Evolutionary conservation across 1,140 invertebrate species (phyloP).

Genomic region (Leptonema lineaticorne): DNA sequence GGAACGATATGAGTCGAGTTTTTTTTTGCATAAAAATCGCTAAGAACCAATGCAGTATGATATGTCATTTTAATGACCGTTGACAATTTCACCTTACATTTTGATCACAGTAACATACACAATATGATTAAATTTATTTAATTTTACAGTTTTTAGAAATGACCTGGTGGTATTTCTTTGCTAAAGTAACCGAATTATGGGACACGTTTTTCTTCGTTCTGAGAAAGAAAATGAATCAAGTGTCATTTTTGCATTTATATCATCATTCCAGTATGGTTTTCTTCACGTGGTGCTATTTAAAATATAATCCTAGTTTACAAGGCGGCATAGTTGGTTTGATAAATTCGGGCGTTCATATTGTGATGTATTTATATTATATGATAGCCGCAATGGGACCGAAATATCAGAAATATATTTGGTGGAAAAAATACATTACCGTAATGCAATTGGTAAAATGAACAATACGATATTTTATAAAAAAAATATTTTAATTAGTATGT

Average conservation of each 20-base stretch:
- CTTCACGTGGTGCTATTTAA: conserved; percentile 59
- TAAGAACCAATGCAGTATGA: no score
- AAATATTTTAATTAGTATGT: not conserved
- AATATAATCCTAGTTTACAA: conserved; percentile 60
- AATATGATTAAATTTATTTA: not conserved
- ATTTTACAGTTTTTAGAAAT: conserved; percentile 47
- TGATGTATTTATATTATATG: conserved; percentile 86
- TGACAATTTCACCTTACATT: no score
- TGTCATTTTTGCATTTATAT: conserved; percentile 74
- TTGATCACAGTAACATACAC: not conserved
- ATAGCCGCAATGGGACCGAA: conserved; percentile 77
- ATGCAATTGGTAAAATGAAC: conserved; percentile 72
- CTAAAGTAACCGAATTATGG: conserved; percentile 64
- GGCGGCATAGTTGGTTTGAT: conserved; percentile 61
- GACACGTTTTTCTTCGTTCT: conserved; percentile 82
- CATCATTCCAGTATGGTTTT: conserved; percentile 70
- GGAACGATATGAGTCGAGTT: no score
- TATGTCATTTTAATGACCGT: no score
- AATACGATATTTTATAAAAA: not conserved
- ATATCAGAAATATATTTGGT: conserved; percentile 86
- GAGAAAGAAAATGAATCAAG: conserved; percentile 73
- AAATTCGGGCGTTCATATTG: conserved; percentile 71
- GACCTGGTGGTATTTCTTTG: conserved; percentile 51
- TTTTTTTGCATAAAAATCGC: no score
- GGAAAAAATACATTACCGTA: conserved; percentile 86